Evolutionary conservation across 2,888 invertebrate species (phyloP).

Genomic region (Stenolophus ochropezus): DNA sequence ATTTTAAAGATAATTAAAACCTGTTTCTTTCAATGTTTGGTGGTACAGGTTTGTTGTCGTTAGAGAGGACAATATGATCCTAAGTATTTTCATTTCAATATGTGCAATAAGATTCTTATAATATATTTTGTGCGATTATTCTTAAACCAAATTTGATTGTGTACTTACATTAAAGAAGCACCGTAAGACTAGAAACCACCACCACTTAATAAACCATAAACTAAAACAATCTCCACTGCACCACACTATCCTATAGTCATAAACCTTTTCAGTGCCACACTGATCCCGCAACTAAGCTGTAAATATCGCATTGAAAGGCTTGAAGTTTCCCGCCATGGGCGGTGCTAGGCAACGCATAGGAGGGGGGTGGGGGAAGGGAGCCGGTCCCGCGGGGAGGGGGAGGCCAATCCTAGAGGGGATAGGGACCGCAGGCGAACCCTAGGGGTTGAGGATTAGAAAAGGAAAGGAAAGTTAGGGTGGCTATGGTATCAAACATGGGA

Average conservation of each 20-base stretch:
- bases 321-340: slow-evolving; percentile 54
- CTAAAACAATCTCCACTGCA: neutral
- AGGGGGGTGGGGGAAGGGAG: slow-evolving; percentile 47
- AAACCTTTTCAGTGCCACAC: slow-evolving; percentile 35
- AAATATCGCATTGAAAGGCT: slow-evolving; percentile 60
- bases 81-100: no score
- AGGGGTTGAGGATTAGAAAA: neutral
- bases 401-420: slow-evolving; percentile 31
- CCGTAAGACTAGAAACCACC: slow-evolving; percentile 12
- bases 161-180: slow-evolving; percentile 22
- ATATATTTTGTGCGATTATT: no score
- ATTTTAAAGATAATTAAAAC: no score
- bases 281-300: slow-evolving; percentile 58
- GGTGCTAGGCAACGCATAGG: slow-evolving; percentile 15
- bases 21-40: no score
- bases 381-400: slow-evolving; percentile 52
- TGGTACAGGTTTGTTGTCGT: no score
- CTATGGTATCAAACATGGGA: neutral
- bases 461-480: neutral
- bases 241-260: neutral
- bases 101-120: no score
- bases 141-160: neutral
- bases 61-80: no score
- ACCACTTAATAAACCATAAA: neutral
- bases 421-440: neutral